A percentile compares a stretch with the other conserved stretches of the same genome.
phyloP scores from a whole-genome alignment of 1,140 invertebrate genomes.

The Ephestia elutella region DNA sequence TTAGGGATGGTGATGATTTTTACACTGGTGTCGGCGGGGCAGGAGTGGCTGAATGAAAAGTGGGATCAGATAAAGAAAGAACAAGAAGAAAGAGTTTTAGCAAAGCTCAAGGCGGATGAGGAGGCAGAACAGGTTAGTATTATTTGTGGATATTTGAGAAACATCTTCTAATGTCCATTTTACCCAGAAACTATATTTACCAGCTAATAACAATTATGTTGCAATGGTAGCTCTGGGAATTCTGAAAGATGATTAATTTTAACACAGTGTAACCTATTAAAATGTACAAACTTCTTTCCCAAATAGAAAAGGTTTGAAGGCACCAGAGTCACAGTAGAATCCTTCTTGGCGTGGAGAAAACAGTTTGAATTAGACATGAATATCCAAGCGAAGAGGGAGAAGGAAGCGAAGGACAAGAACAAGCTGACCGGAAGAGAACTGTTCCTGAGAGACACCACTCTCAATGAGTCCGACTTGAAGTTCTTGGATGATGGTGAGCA shows the following conservation, averaged over 20 bases:
- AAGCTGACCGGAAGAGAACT: constrained; percentile 91
- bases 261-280: no score
- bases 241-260: no score
- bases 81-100: constrained; percentile 81
- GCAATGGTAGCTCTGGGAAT: no score
- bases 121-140: constrained; percentile 87
- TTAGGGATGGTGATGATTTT: constrained; percentile 98
- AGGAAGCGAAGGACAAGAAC: constrained; percentile 81
- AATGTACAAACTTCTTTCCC: no score
- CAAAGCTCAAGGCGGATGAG: constrained; percentile 83
- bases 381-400: constrained; percentile 83
- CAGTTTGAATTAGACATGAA: constrained; percentile 94
- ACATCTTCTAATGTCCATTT: no score
- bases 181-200: neutral
- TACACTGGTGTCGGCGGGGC: constrained; percentile 92
- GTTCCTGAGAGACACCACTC: constrained; percentile 92
- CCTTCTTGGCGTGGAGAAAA: constrained; percentile 96
- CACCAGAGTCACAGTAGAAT: constrained; percentile 94
- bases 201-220: no score
- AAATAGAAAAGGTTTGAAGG: constrained; percentile 94
- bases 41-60: constrained; percentile 92
- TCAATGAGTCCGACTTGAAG: constrained; percentile 96
- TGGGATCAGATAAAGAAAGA: constrained; percentile 86
- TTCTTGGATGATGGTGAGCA: constrained; percentile 91
- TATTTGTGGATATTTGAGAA: neutral